Base-by-base conservation (phyloP, 2,797 vertebrate genomes). In the Sternotherus odoratus region DNA sequence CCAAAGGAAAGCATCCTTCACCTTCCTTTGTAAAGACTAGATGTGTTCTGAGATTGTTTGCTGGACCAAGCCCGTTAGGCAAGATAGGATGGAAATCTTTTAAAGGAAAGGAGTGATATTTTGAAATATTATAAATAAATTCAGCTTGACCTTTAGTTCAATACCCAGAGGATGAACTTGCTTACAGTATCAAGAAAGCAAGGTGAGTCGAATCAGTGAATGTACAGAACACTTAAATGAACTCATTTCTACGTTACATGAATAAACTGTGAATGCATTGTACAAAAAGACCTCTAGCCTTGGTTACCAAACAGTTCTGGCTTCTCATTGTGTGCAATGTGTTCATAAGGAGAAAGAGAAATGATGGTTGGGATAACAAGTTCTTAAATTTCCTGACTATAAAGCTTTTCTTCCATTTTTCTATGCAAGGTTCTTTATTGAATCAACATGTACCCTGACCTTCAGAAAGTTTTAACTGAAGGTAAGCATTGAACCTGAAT, bases 401-500 rank as follows among this genome's bases (percentile, higher is more conserved):
- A 74, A 43, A 74, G 46, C 23, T 43, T 46, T 16, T 74, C 12
- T 74, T 39, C 13, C 26, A 16, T 12, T 74, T 46, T 46, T 74
- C 39, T 28, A 3, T 28, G 43, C 24, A 46, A 43, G 39, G 39
- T 46, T 74, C 43, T 63, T 79, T 91, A 84, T 90, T 54, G 30
- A 69, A 80, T 54, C 13, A 51, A 72, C 66, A 91, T 81, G 49
- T 51, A 66, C 80, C 85, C 89, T 90, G 83, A 94, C 91, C 79
- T 87, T 78, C 56, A 87, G 82, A 86, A 82, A 86, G 48, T 66
- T 93, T 94, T 91, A 80, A 60, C 89, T 94, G 60, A 63, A 63
- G 86, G 84, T 84, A 88, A 92, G 83, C 57, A 50, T 56, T 56
- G 57, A 84, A 91, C 82, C 33, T 4, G 8, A 86, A 86, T 88